Evolutionary conservation across 1,140 invertebrate genomes (phyloP), one percentile per base, ranked within the genome.

Genomic region (Nephila pilipes): DNA sequence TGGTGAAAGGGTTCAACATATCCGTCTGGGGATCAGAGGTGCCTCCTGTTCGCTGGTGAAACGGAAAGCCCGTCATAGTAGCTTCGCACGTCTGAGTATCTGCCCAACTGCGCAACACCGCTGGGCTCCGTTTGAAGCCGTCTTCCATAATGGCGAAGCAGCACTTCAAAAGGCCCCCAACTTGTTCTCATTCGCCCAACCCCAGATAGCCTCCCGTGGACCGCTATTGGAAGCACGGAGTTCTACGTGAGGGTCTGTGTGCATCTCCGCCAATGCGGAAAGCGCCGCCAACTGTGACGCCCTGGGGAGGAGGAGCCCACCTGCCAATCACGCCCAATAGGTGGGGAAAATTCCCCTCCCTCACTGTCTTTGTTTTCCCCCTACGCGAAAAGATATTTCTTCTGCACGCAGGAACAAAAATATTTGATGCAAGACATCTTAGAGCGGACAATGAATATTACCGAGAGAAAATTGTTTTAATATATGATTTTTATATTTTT

Each of bases 71-170:
- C 83, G 91, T 93, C 91, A 93, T 93, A 32, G 36, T 57, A 58
- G 38, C 85, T 32, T 58, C 90, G 69, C 69, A 32, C n/a, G 32
- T n/a, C 75, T 90, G 88, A 29, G 55, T 58, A 6, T 91, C 90
- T 60, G 46, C 85, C 83, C 63, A 93, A 87, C 85, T 87, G 83
- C 91, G 81, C 25, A 85, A 10, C 81, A 38, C 75, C 69, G 60
- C 90, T 92, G 79, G 90, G 69, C 85, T 93, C 65, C 83, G 91
- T 85, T 80, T 93, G 81, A 93, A 93, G 91, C 91, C 91, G 83
- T 85, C 60, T 38, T 65, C 91, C 91, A 93, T 93, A 93, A 93
- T 93, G 91, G 80, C 60, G 60, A 57, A 12, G n/a, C 65, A 20
- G 32, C 60, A 16, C 38, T 92, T 63, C 38, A n/a, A 57, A 32